Evolutionary conservation across 2,797 vertebrate genomes (phyloP).

Genomic region (Rousettus madagascariensis): DNA sequence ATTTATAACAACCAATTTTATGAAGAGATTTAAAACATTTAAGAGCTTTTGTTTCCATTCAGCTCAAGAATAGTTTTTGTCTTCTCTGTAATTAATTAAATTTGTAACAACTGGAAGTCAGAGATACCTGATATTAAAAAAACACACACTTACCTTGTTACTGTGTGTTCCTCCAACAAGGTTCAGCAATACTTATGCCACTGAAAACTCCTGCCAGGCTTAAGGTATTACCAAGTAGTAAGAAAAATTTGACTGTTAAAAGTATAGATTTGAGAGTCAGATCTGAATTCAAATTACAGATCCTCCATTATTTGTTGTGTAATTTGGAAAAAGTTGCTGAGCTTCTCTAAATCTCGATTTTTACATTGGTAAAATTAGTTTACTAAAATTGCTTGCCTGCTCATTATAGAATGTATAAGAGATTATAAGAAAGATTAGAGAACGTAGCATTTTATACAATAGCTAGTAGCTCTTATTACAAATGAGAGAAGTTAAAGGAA

Average conservation of each 20-base stretch:
- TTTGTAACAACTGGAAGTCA: not conserved
- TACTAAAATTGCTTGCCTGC: not conserved
- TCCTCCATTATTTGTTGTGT: not conserved
- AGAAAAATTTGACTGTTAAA: not conserved
- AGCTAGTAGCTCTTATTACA: not conserved
- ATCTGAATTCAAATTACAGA: not conserved
- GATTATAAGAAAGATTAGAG: not conserved
- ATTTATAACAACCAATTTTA: constrained; percentile 47
- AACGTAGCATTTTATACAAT: not conserved
- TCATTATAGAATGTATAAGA: not conserved
- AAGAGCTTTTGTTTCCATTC: constrained; percentile 26
- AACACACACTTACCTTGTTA: not conserved
- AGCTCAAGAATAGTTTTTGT: not conserved
- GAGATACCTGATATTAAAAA: not conserved
- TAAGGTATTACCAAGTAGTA: not conserved
- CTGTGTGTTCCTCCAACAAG: not conserved
- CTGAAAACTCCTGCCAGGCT: not conserved
- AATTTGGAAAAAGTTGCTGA: not conserved
- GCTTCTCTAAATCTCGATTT: not conserved
- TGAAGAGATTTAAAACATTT: not conserved
- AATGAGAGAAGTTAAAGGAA: not conserved
- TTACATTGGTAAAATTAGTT: not conserved
- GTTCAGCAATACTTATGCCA: not conserved
- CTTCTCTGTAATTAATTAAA: constrained; percentile 23
- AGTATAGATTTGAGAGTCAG: not conserved